Evolutionary conservation across 2,113 vertebrate species (phyloP), one percentile per base, ranked within the genome.

Genomic region (Columba janthina): DNA sequence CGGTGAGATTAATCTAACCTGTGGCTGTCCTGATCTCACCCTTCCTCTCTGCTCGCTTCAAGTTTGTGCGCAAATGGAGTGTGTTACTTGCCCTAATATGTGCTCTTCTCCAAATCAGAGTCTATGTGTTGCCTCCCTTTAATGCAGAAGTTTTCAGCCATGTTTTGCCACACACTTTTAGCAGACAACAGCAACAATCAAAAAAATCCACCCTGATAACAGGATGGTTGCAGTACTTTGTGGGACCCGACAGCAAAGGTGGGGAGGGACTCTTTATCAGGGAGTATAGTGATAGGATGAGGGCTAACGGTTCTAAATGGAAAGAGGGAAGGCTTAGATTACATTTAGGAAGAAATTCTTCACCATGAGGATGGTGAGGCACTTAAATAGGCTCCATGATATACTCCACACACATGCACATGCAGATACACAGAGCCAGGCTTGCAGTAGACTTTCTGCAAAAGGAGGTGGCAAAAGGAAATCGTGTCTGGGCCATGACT

Each of bases 1-100:
- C 72, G 79, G 76, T 74, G 65, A 94, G 79, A 86, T 92, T 83
- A 76, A 71, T 88, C 78, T 87, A 88, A 86, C 48, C 56, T 67
- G 42, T 67, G 84, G 14, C 51, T 96, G 89, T 64, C 77, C 81
- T 77, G 72, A 71, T 60, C 61, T 88, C 72, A 93, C 85, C 79
- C 38, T 90, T 88, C 60, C 36, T 80, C 67, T 76, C 58, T 42
- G 4, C 25, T 58, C 2, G 0, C 73, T 86, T 91, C 38, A 67
- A 51, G 65, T 71, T 28, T 62, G 42, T 8, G 5, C 69, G 83
- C 26, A 71, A 62, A 71, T 17, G 26, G 46, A 60, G 58, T 17
- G 3, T 26, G 18, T 36, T 70, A n/a, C 25, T 69, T 73, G 50
- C 40, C 44, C 79, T 77, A 31, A 9, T 70, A 40, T 3, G 28